Conservation (phyloP, 2,113 vertebrate species). For the Oplegnathus fasciatus region DNA sequence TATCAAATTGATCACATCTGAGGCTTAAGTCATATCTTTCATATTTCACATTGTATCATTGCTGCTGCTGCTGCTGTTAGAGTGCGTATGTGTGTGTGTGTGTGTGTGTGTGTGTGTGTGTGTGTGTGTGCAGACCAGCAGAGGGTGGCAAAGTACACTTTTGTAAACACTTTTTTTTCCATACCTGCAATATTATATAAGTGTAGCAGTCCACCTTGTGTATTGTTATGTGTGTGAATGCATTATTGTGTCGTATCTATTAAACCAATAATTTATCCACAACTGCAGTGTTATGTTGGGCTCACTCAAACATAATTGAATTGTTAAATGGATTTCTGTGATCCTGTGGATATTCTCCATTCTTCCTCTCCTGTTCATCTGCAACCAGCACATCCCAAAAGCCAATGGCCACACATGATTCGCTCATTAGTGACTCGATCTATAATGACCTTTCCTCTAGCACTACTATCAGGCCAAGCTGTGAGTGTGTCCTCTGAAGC, state of each 20-base stretch:
- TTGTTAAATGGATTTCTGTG: too few species aligned
- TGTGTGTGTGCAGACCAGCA: not conserved
- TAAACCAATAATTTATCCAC: not conserved
- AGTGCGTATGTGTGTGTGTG: not conserved
- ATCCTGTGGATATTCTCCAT: too few species aligned
- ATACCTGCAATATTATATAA: not conserved
- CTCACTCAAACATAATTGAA: too few species aligned
- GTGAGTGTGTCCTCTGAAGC: too few species aligned
- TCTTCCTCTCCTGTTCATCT: too few species aligned
- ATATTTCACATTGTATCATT: not conserved
- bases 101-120: slow-evolving; percentile 3
- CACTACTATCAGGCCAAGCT: too few species aligned
- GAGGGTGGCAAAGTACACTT: slow-evolving; percentile 4
- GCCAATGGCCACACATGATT: too few species aligned
- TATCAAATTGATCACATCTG: not conserved
- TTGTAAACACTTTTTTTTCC: not conserved
- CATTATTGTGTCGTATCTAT: not conserved
- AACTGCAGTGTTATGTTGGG: not conserved
- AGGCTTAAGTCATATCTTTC: not conserved
- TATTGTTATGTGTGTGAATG: not conserved
- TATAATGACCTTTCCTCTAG: too few species aligned
- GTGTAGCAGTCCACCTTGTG: not conserved
- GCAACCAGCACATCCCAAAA: too few species aligned
- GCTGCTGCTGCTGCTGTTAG: not conserved
- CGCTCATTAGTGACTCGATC: too few species aligned